Evolutionary conservation across 2,888 invertebrate genomes (phyloP).

Genomic region (Bembecia ichneumoniformis): DNA sequence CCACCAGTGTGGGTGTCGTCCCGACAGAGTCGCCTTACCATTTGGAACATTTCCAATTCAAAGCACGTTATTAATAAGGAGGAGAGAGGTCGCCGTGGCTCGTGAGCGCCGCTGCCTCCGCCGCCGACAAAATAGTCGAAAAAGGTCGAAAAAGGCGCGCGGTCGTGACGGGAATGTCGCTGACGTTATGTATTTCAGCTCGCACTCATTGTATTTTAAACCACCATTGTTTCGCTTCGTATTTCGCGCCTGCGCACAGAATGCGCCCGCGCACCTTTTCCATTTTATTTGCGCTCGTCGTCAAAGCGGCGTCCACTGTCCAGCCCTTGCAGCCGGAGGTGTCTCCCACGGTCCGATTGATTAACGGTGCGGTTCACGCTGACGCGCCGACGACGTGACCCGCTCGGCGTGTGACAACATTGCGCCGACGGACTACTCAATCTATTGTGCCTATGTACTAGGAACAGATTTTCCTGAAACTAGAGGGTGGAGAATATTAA

Average conservation of each 20-base stretch:
- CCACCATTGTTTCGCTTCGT: constrained; percentile 67
- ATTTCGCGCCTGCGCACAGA: constrained; percentile 57
- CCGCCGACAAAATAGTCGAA: constrained; percentile 60
- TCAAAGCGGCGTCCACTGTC: constrained; percentile 9
- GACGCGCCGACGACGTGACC: constrained; percentile 35
- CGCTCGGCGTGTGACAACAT: constrained; percentile 16
- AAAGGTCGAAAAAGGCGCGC: constrained; percentile 46
- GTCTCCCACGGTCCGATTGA: constrained; percentile 51
- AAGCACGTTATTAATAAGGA: constrained; percentile 65
- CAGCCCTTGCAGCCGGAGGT: constrained; percentile 25
- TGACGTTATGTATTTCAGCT: constrained; percentile 54
- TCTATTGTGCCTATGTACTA: too few species aligned
- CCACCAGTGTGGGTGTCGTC: neutral
- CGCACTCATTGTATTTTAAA: constrained; percentile 68
- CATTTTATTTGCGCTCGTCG: too few species aligned
- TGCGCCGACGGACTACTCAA: too few species aligned
- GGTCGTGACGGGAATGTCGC: constrained; percentile 67
- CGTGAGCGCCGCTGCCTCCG: constrained; percentile 32
- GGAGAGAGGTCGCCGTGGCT: constrained; percentile 36
- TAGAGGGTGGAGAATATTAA: too few species aligned
- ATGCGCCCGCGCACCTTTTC: constrained; percentile 6
- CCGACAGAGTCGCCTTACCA: constrained; percentile 2
- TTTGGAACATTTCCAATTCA: constrained; percentile 44
- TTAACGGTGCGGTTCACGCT: constrained; percentile 46
- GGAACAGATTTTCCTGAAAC: too few species aligned